phyloP scores from a whole-genome alignment of 2,113 vertebrate species.

The Osmerus mordax region DNA sequence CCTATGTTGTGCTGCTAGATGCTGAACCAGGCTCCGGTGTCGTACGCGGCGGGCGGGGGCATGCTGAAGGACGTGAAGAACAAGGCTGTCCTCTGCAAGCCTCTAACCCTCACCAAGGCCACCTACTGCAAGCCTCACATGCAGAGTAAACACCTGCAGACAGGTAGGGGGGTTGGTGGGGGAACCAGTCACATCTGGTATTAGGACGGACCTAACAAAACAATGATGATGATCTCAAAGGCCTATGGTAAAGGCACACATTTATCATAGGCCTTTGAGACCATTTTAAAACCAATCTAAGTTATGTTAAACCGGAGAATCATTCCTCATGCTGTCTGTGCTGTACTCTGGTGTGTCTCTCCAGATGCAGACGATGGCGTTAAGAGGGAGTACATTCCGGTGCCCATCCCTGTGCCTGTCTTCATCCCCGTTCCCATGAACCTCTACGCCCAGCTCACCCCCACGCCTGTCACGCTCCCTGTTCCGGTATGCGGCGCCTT shows the following conservation, averaged over 20 bases:
- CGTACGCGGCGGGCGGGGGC: conserved; percentile 79
- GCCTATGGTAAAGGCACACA: too few relatives aligned
- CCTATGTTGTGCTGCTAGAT: conserved; percentile 63
- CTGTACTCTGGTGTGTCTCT: conserved; percentile 19
- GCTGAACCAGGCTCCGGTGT: conserved; percentile 69
- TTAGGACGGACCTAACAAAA: too few relatives aligned
- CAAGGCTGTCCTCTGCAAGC: conserved; percentile 97
- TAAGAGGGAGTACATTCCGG: conserved; percentile 89
- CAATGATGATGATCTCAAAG: too few relatives aligned
- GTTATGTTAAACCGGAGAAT: too few relatives aligned
- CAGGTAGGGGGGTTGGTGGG: conserved; percentile 73
- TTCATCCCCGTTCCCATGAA: conserved; percentile 97
- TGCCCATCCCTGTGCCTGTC: conserved; percentile 93
- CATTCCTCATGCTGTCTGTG: neutral
- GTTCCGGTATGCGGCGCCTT: conserved; percentile 81
- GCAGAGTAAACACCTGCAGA: conserved; percentile 95
- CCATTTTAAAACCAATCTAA: too few relatives aligned
- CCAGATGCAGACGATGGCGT: conserved; percentile 81
- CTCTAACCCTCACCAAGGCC: conserved; percentile 95
- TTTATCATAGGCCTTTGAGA: too few relatives aligned
- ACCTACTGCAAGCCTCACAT: conserved; percentile 99
- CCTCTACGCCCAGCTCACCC: conserved; percentile 89
- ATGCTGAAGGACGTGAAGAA: conserved; percentile 93
- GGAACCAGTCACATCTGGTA: too few relatives aligned
- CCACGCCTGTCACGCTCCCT: conserved; percentile 82